Evolutionary conservation across 2,888 invertebrate genomes (phyloP), one percentile per base, ranked within the genome.

Genomic region (Chrysolina haemoptera): DNA sequence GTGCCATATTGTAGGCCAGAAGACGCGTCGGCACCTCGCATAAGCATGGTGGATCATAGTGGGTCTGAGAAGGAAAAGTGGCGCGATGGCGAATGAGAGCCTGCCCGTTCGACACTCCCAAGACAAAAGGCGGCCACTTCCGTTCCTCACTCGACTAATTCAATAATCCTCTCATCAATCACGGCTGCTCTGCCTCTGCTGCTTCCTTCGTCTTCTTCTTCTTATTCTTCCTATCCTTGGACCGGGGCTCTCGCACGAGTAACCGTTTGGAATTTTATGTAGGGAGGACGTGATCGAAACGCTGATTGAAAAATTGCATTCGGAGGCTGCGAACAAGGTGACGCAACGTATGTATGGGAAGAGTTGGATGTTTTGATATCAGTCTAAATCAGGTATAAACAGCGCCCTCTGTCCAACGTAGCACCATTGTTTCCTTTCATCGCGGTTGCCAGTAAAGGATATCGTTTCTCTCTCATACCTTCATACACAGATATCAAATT

Each of bases 51-150:
- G 67, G 67, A 67, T 67, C 35, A 67, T 53, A 35, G 63, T 43
- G 2, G 63, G 8, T 16, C 22, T 35, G 66, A 66, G 66, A 66
- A 67, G 67, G 53, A 48, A 41, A 40, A 53, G 40, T 53, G 53
- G 53, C 10, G 53, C 22, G 43, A 70, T 76, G 80, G 82, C 84
- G 84, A 83, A 84, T 84, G 82, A 82, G 83, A 82, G 77, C 75
- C 78, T 77, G 74, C 70, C 76, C 79, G 78, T 77, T 79, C 82
- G 84, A 84, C 84, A 84, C 84, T 84, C 84, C 84, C 84, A 84
- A 85, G 84, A 85, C 85, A 84, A 81, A 83, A 84, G 85, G 84
- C 85, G 85, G 83, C 82, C 81, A 84, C 85, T 84, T 85, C 85
- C 84, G 82, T 75, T 82, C 79, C 76, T 77, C 79, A 80, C 80